These are phyloP conservation scores for Amorpha juglandis DNA, from an alignment of 2,888 invertebrate genomes.

Conservation along the genomic window DNA sequence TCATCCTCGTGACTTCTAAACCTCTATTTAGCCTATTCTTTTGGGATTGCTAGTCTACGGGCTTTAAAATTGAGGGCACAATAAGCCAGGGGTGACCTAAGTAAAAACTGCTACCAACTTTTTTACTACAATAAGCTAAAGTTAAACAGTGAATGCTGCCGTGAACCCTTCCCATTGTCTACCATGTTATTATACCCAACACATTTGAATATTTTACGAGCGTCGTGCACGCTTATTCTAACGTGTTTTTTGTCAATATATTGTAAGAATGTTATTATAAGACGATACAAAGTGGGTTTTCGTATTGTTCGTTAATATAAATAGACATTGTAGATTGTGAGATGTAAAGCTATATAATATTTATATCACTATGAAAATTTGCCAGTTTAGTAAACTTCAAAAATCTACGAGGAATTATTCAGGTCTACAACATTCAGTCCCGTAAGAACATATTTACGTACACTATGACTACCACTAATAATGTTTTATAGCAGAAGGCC, in stretches of 20 bases:
- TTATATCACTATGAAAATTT: too few relatives aligned
- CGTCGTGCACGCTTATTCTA: conserved; percentile 49
- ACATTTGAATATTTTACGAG: conserved; percentile 67
- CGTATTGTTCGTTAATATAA: not conserved
- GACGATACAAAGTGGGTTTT: not conserved
- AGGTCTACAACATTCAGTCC: too few relatives aligned
- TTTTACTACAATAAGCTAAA: conserved; percentile 44
- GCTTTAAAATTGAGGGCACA: not conserved
- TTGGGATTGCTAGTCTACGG: not conserved
- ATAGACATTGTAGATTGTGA: conserved; percentile 4
- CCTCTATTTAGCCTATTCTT: not conserved
- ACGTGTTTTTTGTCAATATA: conserved; percentile 46
- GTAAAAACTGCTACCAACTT: conserved; percentile 20
- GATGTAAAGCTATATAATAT: too few relatives aligned
- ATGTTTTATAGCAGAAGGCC: too few relatives aligned
- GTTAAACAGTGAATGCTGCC: conserved; percentile 44
- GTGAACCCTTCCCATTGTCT: conserved; percentile 46
- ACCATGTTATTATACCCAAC: conserved; percentile 52
- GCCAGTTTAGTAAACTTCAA: too few relatives aligned
- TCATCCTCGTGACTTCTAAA: too few relatives aligned
- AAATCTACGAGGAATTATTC: too few relatives aligned
- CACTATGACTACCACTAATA: too few relatives aligned
- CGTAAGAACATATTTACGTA: too few relatives aligned
- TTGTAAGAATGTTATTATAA: conserved; percentile 8
- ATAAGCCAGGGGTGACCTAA: not conserved